Evolutionary conservation across 2,888 invertebrate species (phyloP).

Genomic region (Venusia cambrica): DNA sequence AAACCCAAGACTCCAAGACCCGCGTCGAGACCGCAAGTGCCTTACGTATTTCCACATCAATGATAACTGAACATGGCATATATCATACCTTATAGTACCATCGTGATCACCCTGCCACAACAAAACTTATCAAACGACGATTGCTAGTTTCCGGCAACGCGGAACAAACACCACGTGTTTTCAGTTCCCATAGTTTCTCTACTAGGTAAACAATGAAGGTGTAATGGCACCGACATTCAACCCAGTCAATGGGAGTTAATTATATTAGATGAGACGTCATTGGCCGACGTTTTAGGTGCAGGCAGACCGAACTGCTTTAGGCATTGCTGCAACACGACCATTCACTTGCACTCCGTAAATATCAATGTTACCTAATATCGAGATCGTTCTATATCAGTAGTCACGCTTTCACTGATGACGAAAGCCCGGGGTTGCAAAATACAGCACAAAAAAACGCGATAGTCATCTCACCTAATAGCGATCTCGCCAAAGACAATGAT

Average conservation of each 20-base stretch:
- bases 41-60: conserved; percentile 55
- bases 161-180: conserved; percentile 42
- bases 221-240: conserved; percentile 42
- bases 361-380: conserved; percentile 55
- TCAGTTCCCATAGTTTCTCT: conserved; percentile 39
- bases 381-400: conserved; percentile 52
- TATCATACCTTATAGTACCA: conserved; percentile 17
- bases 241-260: conserved; percentile 63
- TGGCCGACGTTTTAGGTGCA: conserved; percentile 35
- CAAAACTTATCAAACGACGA: conserved; percentile 18
- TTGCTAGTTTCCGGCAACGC: conserved; percentile 32
- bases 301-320: conserved; percentile 32
- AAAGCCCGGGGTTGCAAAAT: conserved; percentile 42
- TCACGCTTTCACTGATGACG: conserved; percentile 51
- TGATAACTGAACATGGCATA: conserved; percentile 47
- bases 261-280: conserved; percentile 57
- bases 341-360: conserved; percentile 55
- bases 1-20: conserved; percentile 37
- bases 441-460: too few species aligned
- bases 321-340: conserved; percentile 50
- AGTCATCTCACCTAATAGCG: too few species aligned
- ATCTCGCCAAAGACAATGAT: too few species aligned
- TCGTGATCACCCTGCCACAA: conserved; percentile 10
- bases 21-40: conserved; percentile 43
- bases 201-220: conserved; percentile 49